Evolutionary conservation across 2,888 invertebrate genomes (phyloP).

Genomic region (Lycia hirtaria): DNA sequence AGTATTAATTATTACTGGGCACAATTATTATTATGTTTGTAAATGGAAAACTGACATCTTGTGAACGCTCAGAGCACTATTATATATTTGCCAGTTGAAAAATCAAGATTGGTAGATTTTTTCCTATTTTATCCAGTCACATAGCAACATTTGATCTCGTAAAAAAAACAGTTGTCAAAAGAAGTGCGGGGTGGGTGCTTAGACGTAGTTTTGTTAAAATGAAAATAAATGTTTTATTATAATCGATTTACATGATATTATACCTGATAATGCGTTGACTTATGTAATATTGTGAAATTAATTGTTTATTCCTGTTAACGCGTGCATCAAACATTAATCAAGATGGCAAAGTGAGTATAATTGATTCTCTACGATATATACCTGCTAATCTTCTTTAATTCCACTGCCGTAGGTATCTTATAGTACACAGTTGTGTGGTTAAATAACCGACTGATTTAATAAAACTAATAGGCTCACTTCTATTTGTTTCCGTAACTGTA

Average conservation of each 20-base stretch:
- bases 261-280: not conserved
- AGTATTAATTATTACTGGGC: too few species aligned
- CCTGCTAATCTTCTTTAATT: slow-evolving; percentile 6
- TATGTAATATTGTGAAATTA: slow-evolving; percentile 55
- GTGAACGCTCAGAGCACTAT: not conserved
- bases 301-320: slow-evolving; percentile 37
- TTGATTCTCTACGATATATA: slow-evolving; percentile 38
- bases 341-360: slow-evolving; percentile 78
- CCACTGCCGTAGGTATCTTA: slow-evolving; percentile 21
- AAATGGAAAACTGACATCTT: not conserved
- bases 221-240: slow-evolving; percentile 22
- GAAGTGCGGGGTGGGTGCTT: not conserved
- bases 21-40: too few species aligned
- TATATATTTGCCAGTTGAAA: not conserved
- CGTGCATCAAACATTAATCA: slow-evolving; percentile 42
- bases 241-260: slow-evolving; percentile 13
- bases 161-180: slow-evolving; percentile 23
- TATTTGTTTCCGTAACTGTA: slow-evolving; percentile 1
- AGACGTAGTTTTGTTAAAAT: slow-evolving; percentile 24
- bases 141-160: not conserved
- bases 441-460: not conserved
- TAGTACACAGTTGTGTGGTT: slow-evolving; percentile 37
- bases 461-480: not conserved
- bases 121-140: not conserved
- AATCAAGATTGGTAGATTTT: not conserved